Percentiles rank a stretch among this genome's conserved stretches.
phyloP scores from a whole-genome alignment of 2,888 invertebrate genomes.

The Horisme vitalbata region DNA sequence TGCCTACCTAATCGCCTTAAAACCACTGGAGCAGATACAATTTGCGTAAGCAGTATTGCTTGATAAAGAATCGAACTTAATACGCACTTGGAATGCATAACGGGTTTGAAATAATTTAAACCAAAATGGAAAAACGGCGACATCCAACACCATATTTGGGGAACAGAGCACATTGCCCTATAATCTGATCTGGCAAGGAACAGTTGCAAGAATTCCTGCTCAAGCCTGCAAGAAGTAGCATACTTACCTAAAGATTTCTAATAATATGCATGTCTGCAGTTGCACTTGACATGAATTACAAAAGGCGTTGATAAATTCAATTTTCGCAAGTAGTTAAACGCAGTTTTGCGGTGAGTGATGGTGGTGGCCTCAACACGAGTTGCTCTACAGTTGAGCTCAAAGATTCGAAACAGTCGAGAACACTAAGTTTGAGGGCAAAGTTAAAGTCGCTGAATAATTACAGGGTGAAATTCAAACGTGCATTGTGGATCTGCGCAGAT shows the following conservation, averaged over 20 bases:
- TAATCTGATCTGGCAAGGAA: constrained; percentile 45
- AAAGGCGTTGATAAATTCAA: constrained; percentile 23
- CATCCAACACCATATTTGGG: constrained; percentile 48
- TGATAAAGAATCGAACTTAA: constrained; percentile 30
- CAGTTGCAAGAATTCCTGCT: not conserved
- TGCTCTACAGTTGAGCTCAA: constrained; percentile 30
- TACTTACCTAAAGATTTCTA: constrained; percentile 10
- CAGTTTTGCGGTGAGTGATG: constrained; percentile 33
- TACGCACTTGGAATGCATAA: constrained; percentile 38
- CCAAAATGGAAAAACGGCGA: constrained; percentile 46
- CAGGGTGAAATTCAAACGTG: constrained; percentile 47
- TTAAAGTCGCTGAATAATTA: constrained; percentile 58
- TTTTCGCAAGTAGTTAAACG: constrained; percentile 21
- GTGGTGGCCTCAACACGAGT: constrained; percentile 40
- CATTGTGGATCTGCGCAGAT: constrained; percentile 39
- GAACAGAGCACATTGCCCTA: constrained; percentile 47
- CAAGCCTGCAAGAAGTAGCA: not conserved
- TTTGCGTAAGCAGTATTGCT: constrained; percentile 41
- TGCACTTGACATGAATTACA: constrained; percentile 16
- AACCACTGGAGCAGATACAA: constrained; percentile 34
- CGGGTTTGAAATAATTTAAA: constrained; percentile 49
- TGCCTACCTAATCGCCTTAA: constrained; percentile 22
- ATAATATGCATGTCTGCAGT: not conserved
- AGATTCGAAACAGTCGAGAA: constrained; percentile 39
- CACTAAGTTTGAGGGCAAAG: constrained; percentile 50